These are phyloP conservation scores for Eretmochelys imbricata DNA, from an alignment of 2,113 vertebrate species.

Conservation along the genomic window DNA sequence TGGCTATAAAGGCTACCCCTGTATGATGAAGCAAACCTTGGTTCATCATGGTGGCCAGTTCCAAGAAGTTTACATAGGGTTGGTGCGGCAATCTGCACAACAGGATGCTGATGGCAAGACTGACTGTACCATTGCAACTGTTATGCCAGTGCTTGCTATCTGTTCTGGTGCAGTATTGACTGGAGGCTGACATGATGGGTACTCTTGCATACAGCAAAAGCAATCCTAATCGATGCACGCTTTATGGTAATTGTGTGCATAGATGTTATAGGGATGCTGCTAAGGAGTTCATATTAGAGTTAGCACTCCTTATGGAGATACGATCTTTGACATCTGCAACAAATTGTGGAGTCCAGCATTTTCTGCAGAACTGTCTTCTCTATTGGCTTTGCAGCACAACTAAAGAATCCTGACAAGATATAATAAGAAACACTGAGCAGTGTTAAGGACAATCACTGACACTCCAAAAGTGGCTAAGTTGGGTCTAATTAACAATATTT, in stretches of 20 bases:
- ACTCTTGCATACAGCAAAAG: background rate
- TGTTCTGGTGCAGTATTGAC: background rate
- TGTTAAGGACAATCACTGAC: no score
- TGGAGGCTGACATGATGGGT: no score
- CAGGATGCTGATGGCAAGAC: background rate
- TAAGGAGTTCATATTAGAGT: background rate
- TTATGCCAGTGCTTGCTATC: background rate
- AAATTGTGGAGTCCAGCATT: background rate
- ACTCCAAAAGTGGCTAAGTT: background rate
- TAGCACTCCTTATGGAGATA: background rate
- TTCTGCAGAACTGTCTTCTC: background rate
- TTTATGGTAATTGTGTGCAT: background rate
- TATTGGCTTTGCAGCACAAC: background rate
- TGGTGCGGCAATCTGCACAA: no score
- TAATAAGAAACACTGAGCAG: no score
- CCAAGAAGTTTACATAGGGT: background rate
- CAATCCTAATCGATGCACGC: background rate
- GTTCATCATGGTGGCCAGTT: background rate
- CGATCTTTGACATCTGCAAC: background rate
- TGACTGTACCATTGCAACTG: background rate
- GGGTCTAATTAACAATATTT: background rate
- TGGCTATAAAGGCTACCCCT: background rate
- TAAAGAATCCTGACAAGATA: background rate
- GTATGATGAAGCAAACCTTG: background rate
- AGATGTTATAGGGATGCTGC: no score